phyloP scores from a whole-genome alignment of 2,888 invertebrate genomes.

The Lasioglossum morio region DNA sequence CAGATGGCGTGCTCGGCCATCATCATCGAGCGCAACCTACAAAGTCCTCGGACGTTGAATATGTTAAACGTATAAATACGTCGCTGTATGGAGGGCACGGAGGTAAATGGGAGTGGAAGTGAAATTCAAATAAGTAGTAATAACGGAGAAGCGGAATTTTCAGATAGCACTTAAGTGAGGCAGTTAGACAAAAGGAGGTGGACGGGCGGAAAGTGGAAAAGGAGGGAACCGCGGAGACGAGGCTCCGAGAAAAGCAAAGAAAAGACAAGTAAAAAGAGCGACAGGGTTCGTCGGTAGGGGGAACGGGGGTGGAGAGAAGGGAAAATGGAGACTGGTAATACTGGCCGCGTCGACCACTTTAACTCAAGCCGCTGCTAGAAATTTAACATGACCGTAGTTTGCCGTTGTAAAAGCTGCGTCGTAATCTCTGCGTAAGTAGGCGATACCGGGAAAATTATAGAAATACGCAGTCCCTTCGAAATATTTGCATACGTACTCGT shows the following conservation, averaged over 20 bases:
- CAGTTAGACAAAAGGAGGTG: slow-evolving; percentile 24
- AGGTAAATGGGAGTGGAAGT: slow-evolving; percentile 21
- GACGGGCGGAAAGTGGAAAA: not conserved
- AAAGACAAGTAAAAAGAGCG: slow-evolving; percentile 24
- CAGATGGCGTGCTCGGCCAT: not conserved
- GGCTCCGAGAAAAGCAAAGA: slow-evolving; percentile 37
- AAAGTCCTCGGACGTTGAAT: slow-evolving; percentile 16
- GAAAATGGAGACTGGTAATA: slow-evolving; percentile 46
- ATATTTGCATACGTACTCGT: not conserved
- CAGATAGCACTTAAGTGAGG: slow-evolving; percentile 29
- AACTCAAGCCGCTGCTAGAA: slow-evolving; percentile 33
- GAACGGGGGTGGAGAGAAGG: slow-evolving; percentile 8
- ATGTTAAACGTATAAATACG: slow-evolving; percentile 36
- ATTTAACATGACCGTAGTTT: slow-evolving; percentile 32
- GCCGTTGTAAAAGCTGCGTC: slow-evolving; percentile 20
- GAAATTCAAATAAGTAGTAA: slow-evolving; percentile 52
- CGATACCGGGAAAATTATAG: slow-evolving; percentile 35
- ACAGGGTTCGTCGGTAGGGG: not conserved
- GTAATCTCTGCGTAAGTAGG: slow-evolving; percentile 53
- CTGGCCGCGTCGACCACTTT: slow-evolving; percentile 46
- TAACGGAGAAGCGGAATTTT: slow-evolving; percentile 30
- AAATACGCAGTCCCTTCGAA: slow-evolving; percentile 17
- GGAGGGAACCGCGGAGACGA: slow-evolving; percentile 17
- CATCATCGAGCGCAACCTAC: not conserved
- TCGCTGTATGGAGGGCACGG: not conserved